Base-by-base conservation (phyloP, 2,797 vertebrate genomes). In the Tolypeutes matacus region DNA sequence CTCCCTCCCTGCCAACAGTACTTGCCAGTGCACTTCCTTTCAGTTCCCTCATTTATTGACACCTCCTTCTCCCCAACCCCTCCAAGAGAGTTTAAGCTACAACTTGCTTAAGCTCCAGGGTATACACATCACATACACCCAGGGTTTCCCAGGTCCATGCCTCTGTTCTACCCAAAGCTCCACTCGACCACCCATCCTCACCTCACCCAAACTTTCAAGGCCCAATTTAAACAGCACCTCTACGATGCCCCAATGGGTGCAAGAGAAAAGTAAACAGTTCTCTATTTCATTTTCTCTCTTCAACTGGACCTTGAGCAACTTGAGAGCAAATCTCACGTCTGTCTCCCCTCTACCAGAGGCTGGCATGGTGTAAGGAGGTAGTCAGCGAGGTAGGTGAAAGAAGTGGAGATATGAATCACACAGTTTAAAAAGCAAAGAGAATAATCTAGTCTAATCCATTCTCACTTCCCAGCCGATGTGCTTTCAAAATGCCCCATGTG, bases 181-280 rank as follows among this genome's bases (percentile, higher is more conserved):
- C 56, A 78, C n/a, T 20, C 69, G 88, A 56, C 49, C 11, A 23
- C 49, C 39, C 8, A 39, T 10, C 36, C 53, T 82, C 62, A 88
- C 27, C 39, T 67, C 56, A 73, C 20, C 29, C 72, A 65, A 20
- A 58, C 10, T 72, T 69, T 42, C 56, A 85, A n/a, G 31, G 51
- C 67, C 75, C 84, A 62, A 91, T 78, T 46, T 86, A 91, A 91
- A 86, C 5, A 70, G 10, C 76, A 65, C 27, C 18, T 76, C 60
- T 46, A 29, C 18, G 42, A 46, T 46, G 42, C 72, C 27, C 13
- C 29, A 15, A 46, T 29, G 60, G 53, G 29, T 53, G 65, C 60
- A 34, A 72, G 0, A 49, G 82, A 73, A 75, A 75, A 89, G 53
- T 62, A 83, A 72, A 77, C 2, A 46, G 64, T 46, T 93, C 82